Evolutionary conservation across 2,113 vertebrate genomes (phyloP).

Genomic region (Edolisoma coerulescens): DNA sequence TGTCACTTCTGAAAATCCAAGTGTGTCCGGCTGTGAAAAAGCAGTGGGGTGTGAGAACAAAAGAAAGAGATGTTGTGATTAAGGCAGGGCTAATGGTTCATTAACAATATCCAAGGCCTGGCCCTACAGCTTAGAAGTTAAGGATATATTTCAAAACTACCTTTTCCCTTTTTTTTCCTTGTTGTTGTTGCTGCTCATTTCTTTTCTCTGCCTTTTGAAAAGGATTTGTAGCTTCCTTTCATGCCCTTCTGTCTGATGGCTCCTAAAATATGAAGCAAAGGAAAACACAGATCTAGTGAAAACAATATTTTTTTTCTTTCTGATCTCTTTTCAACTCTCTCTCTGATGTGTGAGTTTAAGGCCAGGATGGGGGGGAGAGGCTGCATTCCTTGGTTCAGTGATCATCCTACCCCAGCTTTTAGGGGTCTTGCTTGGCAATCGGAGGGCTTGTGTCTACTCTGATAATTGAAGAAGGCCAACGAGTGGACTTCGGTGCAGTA

Average conservation of each 20-base stretch:
- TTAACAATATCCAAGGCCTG: conserved; percentile 47
- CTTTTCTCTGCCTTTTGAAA: conserved; percentile 32
- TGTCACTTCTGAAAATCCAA: conserved; percentile 65
- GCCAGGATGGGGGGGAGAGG: neutral
- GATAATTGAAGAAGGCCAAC: neutral
- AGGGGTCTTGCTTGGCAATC: neutral
- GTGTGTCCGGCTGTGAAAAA: conserved; percentile 42
- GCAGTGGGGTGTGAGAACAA: conserved; percentile 71
- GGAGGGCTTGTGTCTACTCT: neutral
- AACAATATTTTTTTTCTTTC: conserved; percentile 25
- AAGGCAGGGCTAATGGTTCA: conserved; percentile 60
- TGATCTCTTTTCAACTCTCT: neutral
- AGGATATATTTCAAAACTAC: conserved; percentile 57
- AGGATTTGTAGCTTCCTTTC: conserved; percentile 47
- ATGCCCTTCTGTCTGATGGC: conserved; percentile 29
- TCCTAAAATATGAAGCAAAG: conserved; percentile 51
- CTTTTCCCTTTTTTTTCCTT: neutral
- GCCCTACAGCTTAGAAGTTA: conserved; percentile 14
- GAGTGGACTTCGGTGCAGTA: neutral
- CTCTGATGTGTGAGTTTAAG: neutral
- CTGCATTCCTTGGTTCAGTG: neutral
- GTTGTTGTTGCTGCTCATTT: neutral
- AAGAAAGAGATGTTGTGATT: conserved; percentile 68
- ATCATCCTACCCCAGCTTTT: neutral
- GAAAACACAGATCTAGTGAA: conserved; percentile 34